Percentiles rank a stretch among this genome's conserved stretches.
These are phyloP conservation scores for Acanthosepion esculentum DNA, from an alignment of 2,888 invertebrate species.

Conservation along the genomic window DNA sequence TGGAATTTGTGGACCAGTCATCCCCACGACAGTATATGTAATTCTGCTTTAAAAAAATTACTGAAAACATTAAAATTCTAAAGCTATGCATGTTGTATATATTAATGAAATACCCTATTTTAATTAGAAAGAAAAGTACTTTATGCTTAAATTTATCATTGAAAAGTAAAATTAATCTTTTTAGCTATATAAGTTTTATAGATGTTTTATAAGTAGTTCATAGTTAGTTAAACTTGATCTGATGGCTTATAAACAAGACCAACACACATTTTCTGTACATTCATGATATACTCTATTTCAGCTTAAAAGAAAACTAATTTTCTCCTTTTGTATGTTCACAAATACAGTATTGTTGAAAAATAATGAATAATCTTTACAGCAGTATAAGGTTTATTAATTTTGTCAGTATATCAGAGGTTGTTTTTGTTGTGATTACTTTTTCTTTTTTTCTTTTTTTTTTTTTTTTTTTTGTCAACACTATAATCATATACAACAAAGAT, in stretches of 20 bases:
- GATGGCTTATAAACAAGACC: not conserved
- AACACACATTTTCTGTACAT: slow-evolving; percentile 33
- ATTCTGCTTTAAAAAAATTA: too few species aligned
- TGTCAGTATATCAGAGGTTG: not conserved
- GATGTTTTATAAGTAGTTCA: not conserved
- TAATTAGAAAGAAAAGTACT: not conserved
- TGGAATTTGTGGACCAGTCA: too few species aligned
- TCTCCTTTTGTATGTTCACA: not conserved
- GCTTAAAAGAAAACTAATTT: slow-evolving; percentile 6
- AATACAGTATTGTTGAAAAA: not conserved
- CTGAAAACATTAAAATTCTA: not conserved
- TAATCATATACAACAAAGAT: too few species aligned
- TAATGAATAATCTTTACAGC: slow-evolving; percentile 12
- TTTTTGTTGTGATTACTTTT: not conserved
- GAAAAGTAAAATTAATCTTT: not conserved
- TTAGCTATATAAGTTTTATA: not conserved
- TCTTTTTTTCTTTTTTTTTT: too few species aligned
- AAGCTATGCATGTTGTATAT: too few species aligned
- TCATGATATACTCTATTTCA: slow-evolving; percentile 22
- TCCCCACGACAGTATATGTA: too few species aligned
- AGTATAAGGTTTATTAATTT: not conserved
- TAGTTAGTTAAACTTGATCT: not conserved
- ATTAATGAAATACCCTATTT: not conserved
- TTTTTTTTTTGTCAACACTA: too few species aligned
- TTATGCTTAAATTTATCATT: not conserved